Conservation (phyloP, 2,113 vertebrate species). For the Trinectes maculatus region DNA sequence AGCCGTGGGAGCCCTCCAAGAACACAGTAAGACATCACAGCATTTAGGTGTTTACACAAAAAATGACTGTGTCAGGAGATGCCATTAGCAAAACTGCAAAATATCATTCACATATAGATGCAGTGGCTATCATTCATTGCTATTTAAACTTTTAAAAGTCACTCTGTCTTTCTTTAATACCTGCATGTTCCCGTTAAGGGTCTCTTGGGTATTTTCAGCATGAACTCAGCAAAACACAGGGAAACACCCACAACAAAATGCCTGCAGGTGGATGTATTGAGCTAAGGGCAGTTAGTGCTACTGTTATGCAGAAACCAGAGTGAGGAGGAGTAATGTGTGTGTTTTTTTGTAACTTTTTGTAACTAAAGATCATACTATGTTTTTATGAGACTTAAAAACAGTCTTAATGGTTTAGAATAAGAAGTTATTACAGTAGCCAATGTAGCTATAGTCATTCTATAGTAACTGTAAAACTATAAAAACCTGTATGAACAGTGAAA, state of each 20-base stretch:
- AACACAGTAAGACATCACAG: conserved; percentile 84
- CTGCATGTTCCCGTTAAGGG: not conserved
- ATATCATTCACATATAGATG: not conserved
- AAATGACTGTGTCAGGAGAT: not conserved
- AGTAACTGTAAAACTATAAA: not conserved
- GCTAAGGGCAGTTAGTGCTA: not conserved
- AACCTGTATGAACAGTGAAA: not conserved
- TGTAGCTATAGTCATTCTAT: not conserved
- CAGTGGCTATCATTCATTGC: not conserved
- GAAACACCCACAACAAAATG: not conserved
- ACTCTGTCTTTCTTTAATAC: not conserved
- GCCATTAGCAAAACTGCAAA: not conserved
- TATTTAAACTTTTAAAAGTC: not conserved
- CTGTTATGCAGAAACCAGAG: not conserved
- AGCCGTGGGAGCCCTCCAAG: conserved; percentile 98
- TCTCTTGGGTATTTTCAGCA: not conserved
- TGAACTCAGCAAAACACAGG: not conserved
- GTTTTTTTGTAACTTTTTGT: not conserved
- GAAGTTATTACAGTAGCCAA: not conserved
- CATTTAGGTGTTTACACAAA: not conserved
- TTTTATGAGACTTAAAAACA: not conserved
- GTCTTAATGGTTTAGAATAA: not conserved
- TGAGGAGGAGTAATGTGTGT: not conserved
- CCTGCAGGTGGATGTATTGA: not conserved
- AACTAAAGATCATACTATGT: not conserved